A percentile compares a stretch with the other conserved stretches of the same genome.
Conservation (phyloP, 2,888 invertebrate species). For the Rosalia funebris region DNA sequence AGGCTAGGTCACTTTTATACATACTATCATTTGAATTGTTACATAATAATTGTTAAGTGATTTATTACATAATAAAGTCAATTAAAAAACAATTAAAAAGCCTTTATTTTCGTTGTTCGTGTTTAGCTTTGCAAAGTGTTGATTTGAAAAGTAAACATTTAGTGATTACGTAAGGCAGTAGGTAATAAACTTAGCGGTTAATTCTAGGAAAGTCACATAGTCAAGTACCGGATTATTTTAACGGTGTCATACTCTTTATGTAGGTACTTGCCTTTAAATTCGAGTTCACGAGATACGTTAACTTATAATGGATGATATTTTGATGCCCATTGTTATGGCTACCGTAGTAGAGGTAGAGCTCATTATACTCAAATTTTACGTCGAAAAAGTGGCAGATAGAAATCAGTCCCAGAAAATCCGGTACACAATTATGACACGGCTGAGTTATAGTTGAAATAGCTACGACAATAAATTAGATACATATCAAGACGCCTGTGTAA, state of each 20-base stretch:
- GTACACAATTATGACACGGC: slow-evolving; percentile 58
- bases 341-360: slow-evolving; percentile 45
- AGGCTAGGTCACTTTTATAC: no score
- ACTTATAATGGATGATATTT: slow-evolving; percentile 40
- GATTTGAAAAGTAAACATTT: not conserved
- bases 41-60: no score
- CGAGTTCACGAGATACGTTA: slow-evolving; percentile 35
- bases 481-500: slow-evolving; percentile 62
- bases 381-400: slow-evolving; percentile 52
- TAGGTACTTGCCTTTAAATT: slow-evolving; percentile 32
- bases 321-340: slow-evolving; percentile 45
- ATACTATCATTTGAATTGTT: no score
- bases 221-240: slow-evolving; percentile 35
- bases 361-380: slow-evolving; percentile 52
- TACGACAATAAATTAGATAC: slow-evolving; percentile 60
- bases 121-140: no score
- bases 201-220: slow-evolving; percentile 8
- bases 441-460: slow-evolving; percentile 53
- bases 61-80: no score
- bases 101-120: no score
- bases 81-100: no score
- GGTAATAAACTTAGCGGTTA: not conserved
- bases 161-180: not conserved
- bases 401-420: slow-evolving; percentile 53
- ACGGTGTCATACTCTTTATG: slow-evolving; percentile 35